Conservation (phyloP, 2,888 invertebrate genomes). For the Monopis laevigella region DNA sequence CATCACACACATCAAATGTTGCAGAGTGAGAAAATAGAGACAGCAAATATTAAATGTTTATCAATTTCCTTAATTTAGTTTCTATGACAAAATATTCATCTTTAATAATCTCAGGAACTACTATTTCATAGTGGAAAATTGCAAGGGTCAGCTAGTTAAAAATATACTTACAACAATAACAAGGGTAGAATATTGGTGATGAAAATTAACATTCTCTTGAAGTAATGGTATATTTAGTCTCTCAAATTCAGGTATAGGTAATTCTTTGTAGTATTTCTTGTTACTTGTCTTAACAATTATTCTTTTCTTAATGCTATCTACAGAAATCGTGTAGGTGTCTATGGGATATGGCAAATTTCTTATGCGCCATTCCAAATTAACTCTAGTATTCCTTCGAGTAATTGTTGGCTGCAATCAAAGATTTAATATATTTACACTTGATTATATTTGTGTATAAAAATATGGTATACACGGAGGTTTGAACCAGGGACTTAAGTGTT, state of each 20-base stretch:
- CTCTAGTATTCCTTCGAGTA: conserved; percentile 76
- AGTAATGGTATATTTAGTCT: conserved; percentile 70
- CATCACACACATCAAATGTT: too few species aligned
- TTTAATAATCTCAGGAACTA: too few species aligned
- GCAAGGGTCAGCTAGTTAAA: too few species aligned
- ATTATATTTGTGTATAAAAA: too few species aligned
- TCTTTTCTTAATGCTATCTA: conserved; percentile 69
- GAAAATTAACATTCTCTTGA: conserved; percentile 72
- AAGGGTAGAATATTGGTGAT: conserved; percentile 79
- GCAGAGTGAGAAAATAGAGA: too few species aligned
- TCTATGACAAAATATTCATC: too few species aligned
- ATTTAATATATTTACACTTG: too few species aligned
- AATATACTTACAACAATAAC: conserved; percentile 72
- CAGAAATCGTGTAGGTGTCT: conserved; percentile 74
- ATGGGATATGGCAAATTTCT: conserved; percentile 80
- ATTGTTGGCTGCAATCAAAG: conserved; percentile 79
- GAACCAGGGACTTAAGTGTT: too few species aligned
- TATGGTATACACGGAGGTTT: too few species aligned
- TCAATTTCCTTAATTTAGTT: too few species aligned
- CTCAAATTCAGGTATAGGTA: conserved; percentile 75
- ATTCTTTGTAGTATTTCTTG: conserved; percentile 83
- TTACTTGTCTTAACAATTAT: conserved; percentile 79
- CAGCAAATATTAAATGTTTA: too few species aligned
- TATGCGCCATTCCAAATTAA: conserved; percentile 83
- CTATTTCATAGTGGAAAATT: too few species aligned